These are phyloP conservation scores for Ochropleura plecta DNA, from an alignment of 2,888 invertebrate species.

Conservation along the genomic window DNA sequence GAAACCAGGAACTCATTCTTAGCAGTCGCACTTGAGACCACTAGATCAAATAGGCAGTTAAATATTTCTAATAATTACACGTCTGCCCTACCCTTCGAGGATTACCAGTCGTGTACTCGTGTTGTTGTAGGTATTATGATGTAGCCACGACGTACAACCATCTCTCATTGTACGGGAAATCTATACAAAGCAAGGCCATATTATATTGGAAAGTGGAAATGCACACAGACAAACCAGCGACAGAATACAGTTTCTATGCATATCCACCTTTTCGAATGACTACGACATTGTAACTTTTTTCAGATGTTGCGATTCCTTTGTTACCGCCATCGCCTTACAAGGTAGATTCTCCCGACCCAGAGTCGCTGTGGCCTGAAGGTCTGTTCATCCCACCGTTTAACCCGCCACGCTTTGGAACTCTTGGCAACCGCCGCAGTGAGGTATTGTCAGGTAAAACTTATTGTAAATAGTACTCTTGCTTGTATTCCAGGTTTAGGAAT, in stretches of 20 bases:
- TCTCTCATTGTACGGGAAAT: too few relatives aligned
- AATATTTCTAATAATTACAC: neutral
- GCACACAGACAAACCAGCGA: neutral
- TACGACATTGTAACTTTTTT: neutral
- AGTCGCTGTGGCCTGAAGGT: conserved; percentile 90
- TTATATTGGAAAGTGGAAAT: too few relatives aligned
- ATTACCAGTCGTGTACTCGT: neutral
- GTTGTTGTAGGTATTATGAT: neutral
- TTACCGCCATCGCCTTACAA: conserved; percentile 88
- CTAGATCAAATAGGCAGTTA: neutral
- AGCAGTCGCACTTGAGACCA: neutral
- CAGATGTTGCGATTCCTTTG: conserved; percentile 80
- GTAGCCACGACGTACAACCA: neutral
- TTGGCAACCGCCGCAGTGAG: conserved; percentile 80
- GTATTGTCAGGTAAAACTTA: conserved; percentile 67
- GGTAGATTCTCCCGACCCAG: conserved; percentile 88
- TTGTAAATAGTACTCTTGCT: conserved; percentile 30
- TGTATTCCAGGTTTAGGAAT: neutral
- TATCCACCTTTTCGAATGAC: neutral
- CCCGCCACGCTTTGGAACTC: conserved; percentile 74
- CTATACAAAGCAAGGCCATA: too few relatives aligned
- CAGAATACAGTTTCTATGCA: neutral
- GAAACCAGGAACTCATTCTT: neutral
- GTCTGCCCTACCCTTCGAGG: neutral
- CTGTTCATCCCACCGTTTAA: conserved; percentile 87